Conservation (phyloP, 1,140 invertebrate species). For the Drosophila triauraria region DNA sequence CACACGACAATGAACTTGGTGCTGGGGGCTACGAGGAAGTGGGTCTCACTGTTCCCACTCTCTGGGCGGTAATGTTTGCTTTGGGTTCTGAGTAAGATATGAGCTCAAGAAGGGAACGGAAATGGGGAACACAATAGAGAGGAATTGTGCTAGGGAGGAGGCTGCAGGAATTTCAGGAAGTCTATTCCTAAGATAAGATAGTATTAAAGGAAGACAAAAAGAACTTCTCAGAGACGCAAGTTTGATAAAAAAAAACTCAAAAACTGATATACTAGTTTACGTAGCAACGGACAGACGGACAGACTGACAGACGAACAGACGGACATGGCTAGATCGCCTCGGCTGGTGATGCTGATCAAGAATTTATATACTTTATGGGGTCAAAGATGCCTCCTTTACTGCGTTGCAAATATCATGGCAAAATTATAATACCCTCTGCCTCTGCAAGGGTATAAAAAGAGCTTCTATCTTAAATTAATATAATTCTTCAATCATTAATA, state of each 20-base stretch:
- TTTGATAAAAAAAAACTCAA: too few species aligned
- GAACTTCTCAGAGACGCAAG: too few species aligned
- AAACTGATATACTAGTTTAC: too few species aligned
- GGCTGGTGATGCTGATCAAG: too few species aligned
- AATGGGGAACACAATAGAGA: slow-evolving; percentile 2
- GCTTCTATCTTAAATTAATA: not conserved
- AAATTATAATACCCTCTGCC: too few species aligned
- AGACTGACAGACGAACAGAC: too few species aligned
- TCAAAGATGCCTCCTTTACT: too few species aligned
- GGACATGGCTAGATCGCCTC: too few species aligned
- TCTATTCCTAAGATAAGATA: not conserved
- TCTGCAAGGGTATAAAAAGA: too few species aligned
- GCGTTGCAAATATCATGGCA: too few species aligned
- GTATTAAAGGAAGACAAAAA: not conserved
- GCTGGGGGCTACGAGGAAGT: slow-evolving; percentile 16
- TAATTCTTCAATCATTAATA: not conserved
- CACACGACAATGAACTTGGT: slow-evolving; percentile 71
- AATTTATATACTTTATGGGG: too few species aligned
- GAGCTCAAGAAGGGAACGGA: not conserved
- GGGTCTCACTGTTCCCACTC: not conserved
- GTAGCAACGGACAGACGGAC: too few species aligned
- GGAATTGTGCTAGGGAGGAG: not conserved
- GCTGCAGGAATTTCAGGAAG: not conserved
- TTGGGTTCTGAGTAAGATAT: not conserved
- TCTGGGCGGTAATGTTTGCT: slow-evolving; percentile 6